A percentile compares a stretch with the other conserved stretches of the same genome.
These are phyloP conservation scores for Drosophila monieri DNA, from an alignment of 2,888 invertebrate genomes.

Conservation along the genomic window DNA sequence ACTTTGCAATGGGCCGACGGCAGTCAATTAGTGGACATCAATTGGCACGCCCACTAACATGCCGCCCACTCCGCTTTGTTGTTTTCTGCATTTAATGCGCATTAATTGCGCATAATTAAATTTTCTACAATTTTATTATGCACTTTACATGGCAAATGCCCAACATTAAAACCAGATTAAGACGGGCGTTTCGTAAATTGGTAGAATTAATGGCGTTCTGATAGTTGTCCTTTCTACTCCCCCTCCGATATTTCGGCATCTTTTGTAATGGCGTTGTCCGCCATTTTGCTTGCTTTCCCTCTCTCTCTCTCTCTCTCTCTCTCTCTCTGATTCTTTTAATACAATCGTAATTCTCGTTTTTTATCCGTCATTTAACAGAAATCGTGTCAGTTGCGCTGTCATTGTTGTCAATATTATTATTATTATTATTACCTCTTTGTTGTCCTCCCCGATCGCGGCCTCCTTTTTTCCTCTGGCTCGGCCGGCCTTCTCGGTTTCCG, in stretches of 20 bases:
- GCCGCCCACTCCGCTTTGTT: slow-evolving; percentile 8
- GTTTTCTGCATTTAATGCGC: slow-evolving; percentile 67
- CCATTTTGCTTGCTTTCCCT: slow-evolving; percentile 2
- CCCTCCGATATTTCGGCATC: slow-evolving; percentile 9
- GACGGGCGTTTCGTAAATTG: slow-evolving; percentile 17
- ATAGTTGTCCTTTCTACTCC: neutral
- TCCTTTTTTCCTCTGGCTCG: too few species aligned
- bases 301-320: neutral
- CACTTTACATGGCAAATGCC: slow-evolving; percentile 65
- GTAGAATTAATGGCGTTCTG: slow-evolving; percentile 18
- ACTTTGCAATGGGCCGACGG: slow-evolving; percentile 14
- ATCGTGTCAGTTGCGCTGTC: slow-evolving; percentile 53
- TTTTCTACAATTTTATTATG: slow-evolving; percentile 76
- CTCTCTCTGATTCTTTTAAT: neutral
- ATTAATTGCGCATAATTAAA: slow-evolving; percentile 76
- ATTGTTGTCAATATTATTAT: slow-evolving; percentile 44
- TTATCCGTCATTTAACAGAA: slow-evolving; percentile 60
- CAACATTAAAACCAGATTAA: slow-evolving; percentile 73
- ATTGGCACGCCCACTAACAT: slow-evolving; percentile 34
- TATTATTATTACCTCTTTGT: neutral
- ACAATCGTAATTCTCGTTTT: slow-evolving; percentile 41
- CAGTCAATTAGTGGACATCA: slow-evolving; percentile 56
- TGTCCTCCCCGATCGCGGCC: neutral
- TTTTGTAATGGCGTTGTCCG: slow-evolving; percentile 1
- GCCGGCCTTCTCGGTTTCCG: slow-evolving; percentile 1